Base-by-base conservation (phyloP, 2,113 vertebrate genomes). In the Prolemur simus region DNA sequence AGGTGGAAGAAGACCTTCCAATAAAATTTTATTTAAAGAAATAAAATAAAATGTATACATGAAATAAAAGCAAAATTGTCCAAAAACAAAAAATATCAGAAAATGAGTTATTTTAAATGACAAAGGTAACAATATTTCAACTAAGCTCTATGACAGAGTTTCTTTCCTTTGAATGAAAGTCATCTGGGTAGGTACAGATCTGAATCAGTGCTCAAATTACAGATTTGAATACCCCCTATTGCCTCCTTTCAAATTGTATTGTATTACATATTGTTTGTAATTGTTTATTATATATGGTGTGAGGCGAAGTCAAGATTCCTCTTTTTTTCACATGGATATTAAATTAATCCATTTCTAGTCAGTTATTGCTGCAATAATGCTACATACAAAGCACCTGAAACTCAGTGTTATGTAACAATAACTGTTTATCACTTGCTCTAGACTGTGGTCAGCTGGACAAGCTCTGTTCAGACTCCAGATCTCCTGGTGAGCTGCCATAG, bases 121-220 rank as follows among this genome's bases (percentile, higher is more conserved):
- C 42, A 42, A 42, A 42, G 42, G 42, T 42, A 42, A 42, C 42
- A 42, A 42, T 5, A 42, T 42, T 42, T 42, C 42, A 42, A 42
- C 42, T 42, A 42, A 63, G 9, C 21, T 63, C 20, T 25, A 21
- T 81, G 25, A 80, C 91, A 27, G 52, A 64, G 96, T 87, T 92
- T 39, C 17, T 96, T 95, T 81, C 76, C 25, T 94, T 95, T 92
- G 84, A 95, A 84, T 6, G 4, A 69, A 97, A 94, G 8, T 1
- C n/a, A 18, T 87, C 76, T 77, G 74, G 11, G 21, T 58, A 69
- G 58, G 25, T 29, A 20, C 13, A 60, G 18, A 45, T 60, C 95
- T 1, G 6, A 17, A 80, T 15, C 0, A 0, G 2, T 23, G 7
- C 25, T 42, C 60, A 74, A 86, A 69, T 71, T 10, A 17, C 47